Evolutionary conservation across 2,888 invertebrate species (phyloP).

Genomic region (Tridacna gigas): DNA sequence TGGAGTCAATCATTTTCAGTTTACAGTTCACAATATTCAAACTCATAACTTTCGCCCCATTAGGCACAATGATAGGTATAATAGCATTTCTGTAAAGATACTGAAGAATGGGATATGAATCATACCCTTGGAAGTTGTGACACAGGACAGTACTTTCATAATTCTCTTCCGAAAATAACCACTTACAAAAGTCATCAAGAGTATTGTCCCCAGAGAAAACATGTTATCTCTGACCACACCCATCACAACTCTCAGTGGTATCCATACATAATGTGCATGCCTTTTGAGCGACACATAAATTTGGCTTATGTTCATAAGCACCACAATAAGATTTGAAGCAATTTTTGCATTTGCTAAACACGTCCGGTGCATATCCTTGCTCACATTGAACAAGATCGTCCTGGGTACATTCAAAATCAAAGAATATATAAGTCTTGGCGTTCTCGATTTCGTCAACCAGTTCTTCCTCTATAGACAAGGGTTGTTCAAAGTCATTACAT

Average conservation of each 20-base stretch:
- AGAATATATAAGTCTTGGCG: conserved; percentile 45
- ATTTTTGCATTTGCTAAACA: no score
- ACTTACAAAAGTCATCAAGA: conserved; percentile 46
- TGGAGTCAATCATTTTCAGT: conserved; percentile 49
- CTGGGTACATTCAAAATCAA: conserved; percentile 54
- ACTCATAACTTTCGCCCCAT: conserved; percentile 40
- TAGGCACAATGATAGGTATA: conserved; percentile 54
- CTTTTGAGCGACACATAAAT: conserved; percentile 51
- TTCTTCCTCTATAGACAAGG: conserved; percentile 52
- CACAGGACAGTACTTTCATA: conserved; percentile 50
- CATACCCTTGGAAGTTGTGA: conserved; percentile 62
- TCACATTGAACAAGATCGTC: conserved; percentile 31
- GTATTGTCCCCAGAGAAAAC: no score
- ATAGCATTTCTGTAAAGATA: conserved; percentile 52
- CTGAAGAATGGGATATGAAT: conserved; percentile 53
- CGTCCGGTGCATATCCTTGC: no score
- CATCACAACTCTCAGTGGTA: no score
- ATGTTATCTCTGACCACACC: no score
- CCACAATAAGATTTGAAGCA: no score
- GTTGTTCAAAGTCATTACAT: no score
- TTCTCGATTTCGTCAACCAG: conserved; percentile 23
- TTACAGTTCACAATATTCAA: conserved; percentile 40
- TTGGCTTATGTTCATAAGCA: no score
- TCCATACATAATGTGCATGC: conserved; percentile 39
- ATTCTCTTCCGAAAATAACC: conserved; percentile 57